Conservation (phyloP, 1,140 invertebrate genomes). For the Agrypnia vestita region DNA sequence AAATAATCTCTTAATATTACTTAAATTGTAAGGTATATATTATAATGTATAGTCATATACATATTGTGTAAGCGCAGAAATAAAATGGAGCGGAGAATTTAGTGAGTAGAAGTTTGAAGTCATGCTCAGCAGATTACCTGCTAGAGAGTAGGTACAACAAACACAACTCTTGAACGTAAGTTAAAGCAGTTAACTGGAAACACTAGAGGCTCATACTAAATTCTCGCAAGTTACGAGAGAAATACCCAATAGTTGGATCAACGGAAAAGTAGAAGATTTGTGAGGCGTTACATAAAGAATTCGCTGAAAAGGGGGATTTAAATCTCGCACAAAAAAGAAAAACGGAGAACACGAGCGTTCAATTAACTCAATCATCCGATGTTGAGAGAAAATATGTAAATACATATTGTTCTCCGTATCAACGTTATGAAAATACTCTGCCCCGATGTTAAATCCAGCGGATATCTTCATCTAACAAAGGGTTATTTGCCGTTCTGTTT, state of each 20-base stretch:
- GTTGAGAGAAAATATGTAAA: too few relatives aligned
- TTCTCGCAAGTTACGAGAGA: constrained; percentile 9
- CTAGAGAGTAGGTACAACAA: constrained; percentile 44
- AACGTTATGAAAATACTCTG: constrained; percentile 17
- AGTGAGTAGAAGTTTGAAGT: constrained; percentile 54
- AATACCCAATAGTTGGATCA: not conserved
- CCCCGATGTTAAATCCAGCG: too few relatives aligned
- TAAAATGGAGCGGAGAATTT: constrained; percentile 44
- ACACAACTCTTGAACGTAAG: constrained; percentile 34
- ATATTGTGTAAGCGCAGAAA: not conserved
- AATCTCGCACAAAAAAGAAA: too few relatives aligned
- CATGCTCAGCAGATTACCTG: constrained; percentile 54
- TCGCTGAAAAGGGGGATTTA: too few relatives aligned
- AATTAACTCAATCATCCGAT: too few relatives aligned
- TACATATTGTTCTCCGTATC: not conserved
- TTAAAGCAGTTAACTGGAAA: constrained; percentile 48
- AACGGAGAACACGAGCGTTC: too few relatives aligned
- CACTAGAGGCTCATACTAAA: constrained; percentile 18
- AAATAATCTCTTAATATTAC: not conserved
- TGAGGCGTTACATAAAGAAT: not conserved
- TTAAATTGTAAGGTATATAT: not conserved
- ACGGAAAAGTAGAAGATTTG: not conserved
- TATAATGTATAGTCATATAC: not conserved
- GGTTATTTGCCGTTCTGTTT: constrained; percentile 16
- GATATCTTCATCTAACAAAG: not conserved